Percentiles rank a stretch among this genome's conserved stretches.
Conservation (phyloP, 2,797 vertebrate species). For the Sebastes kiyomatsui region DNA sequence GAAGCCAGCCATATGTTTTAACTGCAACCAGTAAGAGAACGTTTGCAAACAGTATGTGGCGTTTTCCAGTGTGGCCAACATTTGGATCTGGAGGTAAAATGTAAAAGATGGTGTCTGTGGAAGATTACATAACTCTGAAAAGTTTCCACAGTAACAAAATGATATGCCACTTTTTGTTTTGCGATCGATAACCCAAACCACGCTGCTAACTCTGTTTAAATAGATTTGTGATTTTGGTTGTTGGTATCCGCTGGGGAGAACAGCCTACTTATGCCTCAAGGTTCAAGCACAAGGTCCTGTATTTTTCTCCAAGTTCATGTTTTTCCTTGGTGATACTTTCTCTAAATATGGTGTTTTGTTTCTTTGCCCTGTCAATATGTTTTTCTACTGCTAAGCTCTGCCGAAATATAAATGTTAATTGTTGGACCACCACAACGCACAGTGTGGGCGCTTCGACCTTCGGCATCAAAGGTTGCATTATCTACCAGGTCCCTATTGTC, state of each 20-base stretch:
- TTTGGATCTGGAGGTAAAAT: neutral
- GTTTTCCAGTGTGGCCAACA: slow-evolving; percentile 11
- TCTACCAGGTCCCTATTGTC: neutral
- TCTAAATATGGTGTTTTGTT: neutral
- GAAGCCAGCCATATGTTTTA: slow-evolving; percentile 11
- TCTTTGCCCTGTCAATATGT: neutral
- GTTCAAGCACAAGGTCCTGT: slow-evolving; percentile 8
- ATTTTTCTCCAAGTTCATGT: neutral
- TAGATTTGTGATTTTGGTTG: slow-evolving; percentile 26
- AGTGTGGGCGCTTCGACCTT: neutral
- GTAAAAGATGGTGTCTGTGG: neutral
- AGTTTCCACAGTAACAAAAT: slow-evolving; percentile 14
- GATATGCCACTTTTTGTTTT: neutral
- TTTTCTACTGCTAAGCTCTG: neutral
- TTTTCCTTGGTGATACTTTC: neutral
- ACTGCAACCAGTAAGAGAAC: neutral
- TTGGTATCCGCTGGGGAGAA: slow-evolving; percentile 4
- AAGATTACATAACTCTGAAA: neutral
- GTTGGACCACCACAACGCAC: neutral
- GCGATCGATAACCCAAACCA: slow-evolving; percentile 6
- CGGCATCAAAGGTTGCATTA: neutral
- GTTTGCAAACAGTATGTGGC: slow-evolving; percentile 14
- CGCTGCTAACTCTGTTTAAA: slow-evolving; percentile 17
- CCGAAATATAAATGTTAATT: neutral
- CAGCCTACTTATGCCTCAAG: slow-evolving; percentile 24